phyloP scores from a whole-genome alignment of 2,888 invertebrate genomes.

The Digitonthophagus gazella region DNA sequence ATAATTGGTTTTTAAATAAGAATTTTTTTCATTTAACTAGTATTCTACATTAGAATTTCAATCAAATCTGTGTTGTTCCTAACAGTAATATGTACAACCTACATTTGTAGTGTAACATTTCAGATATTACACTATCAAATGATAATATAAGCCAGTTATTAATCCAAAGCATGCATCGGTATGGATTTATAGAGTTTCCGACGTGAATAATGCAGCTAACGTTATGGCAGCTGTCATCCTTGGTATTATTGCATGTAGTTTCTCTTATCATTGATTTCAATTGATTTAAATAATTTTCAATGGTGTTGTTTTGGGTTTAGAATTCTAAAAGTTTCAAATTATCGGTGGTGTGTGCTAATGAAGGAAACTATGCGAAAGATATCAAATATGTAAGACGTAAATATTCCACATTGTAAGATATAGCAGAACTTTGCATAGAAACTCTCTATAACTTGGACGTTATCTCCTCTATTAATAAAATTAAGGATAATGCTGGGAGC shows the following conservation, averaged over 20 bases:
- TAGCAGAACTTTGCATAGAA: neutral
- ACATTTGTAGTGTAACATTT: neutral
- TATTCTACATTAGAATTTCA: too few species aligned
- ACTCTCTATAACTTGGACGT: neutral
- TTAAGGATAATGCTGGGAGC: neutral
- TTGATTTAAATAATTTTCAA: neutral
- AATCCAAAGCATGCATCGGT: neutral
- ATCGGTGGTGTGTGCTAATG: neutral
- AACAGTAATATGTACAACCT: too few species aligned
- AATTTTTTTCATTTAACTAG: too few species aligned
- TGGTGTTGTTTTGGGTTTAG: neutral
- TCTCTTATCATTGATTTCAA: neutral
- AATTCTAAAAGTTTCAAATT: neutral
- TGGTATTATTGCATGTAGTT: neutral
- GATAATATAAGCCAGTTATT: neutral
- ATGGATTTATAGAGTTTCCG: neutral
- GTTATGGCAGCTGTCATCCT: conserved; percentile 28
- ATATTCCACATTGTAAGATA: neutral
- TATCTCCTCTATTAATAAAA: neutral
- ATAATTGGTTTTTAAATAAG: too few species aligned
- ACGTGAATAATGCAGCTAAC: conserved; percentile 27
- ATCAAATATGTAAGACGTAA: neutral
- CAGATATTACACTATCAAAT: neutral
- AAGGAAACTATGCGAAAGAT: neutral
- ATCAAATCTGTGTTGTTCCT: too few species aligned